Evolutionary conservation across 2,888 invertebrate species (phyloP).

Genomic region (Galerucella calmariensis): DNA sequence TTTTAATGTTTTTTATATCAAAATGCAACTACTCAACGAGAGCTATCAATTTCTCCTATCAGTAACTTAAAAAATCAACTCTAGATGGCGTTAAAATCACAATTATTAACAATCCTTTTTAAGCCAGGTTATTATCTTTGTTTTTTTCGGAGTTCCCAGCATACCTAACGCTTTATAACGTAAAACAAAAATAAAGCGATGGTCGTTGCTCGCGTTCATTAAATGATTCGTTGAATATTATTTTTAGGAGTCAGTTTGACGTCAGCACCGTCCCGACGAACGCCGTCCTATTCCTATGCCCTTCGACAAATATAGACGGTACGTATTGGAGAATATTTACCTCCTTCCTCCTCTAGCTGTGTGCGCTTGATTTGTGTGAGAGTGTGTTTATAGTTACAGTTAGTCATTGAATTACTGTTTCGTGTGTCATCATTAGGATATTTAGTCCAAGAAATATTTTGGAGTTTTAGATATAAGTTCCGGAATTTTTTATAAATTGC

Average conservation of each 20-base stretch:
- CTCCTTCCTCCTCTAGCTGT: conserved; percentile 8
- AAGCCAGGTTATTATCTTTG: background rate
- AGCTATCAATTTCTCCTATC: no score
- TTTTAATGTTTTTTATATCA: no score
- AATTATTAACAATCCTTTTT: no score
- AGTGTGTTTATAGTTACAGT: background rate
- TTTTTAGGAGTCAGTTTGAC: conserved; percentile 36
- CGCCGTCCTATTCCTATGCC: conserved; percentile 22
- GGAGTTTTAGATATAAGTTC: no score
- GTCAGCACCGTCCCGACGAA: conserved; percentile 32
- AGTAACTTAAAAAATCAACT: background rate
- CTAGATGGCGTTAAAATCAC: no score
- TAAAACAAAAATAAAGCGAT: conserved; percentile 13
- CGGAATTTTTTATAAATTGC: no score
- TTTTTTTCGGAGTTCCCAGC: conserved; percentile 2
- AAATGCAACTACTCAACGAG: no score
- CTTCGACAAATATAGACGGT: conserved; percentile 36
- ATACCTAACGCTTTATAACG: background rate
- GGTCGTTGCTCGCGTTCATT: conserved; percentile 21
- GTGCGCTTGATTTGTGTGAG: background rate
- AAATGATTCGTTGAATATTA: conserved; percentile 45
- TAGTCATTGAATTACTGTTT: conserved; percentile 16
- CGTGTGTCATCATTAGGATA: conserved; percentile 2
- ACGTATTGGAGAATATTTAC: conserved; percentile 23
- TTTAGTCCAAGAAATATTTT: background rate